Evolutionary conservation across 1,140 invertebrate genomes (phyloP).

Genomic region (Archivesica marissinica): DNA sequence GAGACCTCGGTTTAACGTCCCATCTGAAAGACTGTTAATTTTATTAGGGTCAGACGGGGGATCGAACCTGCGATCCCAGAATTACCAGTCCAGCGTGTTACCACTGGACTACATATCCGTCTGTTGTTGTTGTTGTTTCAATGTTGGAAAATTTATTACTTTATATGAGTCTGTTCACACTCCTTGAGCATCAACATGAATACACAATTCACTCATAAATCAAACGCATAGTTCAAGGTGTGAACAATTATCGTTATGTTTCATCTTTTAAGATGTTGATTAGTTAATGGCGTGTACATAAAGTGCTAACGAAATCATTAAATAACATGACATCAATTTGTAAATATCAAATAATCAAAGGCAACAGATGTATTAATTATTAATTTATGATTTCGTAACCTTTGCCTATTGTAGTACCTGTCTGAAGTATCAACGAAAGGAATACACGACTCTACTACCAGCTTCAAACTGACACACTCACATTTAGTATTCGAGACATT

Average conservation of each 20-base stretch:
- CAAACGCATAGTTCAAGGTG: neutral
- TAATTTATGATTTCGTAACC: neutral
- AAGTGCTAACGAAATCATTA: conserved; percentile 28
- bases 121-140: no score
- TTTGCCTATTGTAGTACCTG: no score
- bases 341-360: neutral
- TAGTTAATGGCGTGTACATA: neutral
- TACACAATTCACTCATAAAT: neutral
- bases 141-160: neutral
- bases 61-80: no score
- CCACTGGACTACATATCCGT: no score
- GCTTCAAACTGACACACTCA: no score
- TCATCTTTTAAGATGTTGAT: neutral
- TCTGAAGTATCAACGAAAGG: no score
- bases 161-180: neutral
- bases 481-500: no score
- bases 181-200: neutral
- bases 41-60: no score
- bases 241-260: neutral
- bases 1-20: no score
- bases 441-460: no score
- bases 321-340: conserved; percentile 38
- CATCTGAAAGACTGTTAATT: no score
- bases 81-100: no score
- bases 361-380: conserved; percentile 6